Evolutionary conservation across 2,797 vertebrate species (phyloP), one percentile per base, ranked within the genome.

Genomic region (Furcifer pardalis): DNA sequence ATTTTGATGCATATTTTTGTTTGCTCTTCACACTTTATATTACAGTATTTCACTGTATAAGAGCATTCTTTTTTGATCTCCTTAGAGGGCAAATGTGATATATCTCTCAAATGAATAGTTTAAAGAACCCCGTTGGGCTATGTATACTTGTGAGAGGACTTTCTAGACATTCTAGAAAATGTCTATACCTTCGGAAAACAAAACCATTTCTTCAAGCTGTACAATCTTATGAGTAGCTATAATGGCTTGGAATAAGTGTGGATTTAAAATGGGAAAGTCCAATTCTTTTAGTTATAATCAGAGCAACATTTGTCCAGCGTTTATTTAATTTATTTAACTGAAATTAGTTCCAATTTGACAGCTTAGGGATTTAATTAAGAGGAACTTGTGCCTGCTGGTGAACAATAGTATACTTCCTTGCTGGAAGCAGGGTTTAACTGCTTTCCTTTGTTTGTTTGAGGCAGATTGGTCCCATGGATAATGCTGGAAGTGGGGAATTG

Each of bases 341-440:
- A 52, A 25, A 77, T 7, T 23, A 1, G 7, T 17, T 71, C 89
- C 52, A 52, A 19, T 56, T 56, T 56, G 52, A 5, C 83, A 79
- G 1, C 1, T 69, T 74, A 78, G n/a, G 69, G 19, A 66, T 86
- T 86, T 73, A 56, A 56, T 42, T 52, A 74, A 85, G 40, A 13
- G 87, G 77, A 89, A 72, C 49, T 84, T 52, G 76, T 76, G 68
- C 7, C 25, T 79, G 17, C 60, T 82, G 5, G 56, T 69, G 82
- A 92, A 92, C 77, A 88, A 82, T 9, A 75, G 77, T 0, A 9
- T 44, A 49, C 83, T 92, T 95, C 84, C 86, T 86, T 79, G 63
- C 35, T 87, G 87, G 86, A 84, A 90, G 83, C 6, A 81, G 42
- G 0, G 0, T 42, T 66, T 76, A 32, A 90, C 90, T 91, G 25